Evolutionary conservation across 2,888 invertebrate genomes (phyloP).

Genomic region (Drosophila paramelanica): DNA sequence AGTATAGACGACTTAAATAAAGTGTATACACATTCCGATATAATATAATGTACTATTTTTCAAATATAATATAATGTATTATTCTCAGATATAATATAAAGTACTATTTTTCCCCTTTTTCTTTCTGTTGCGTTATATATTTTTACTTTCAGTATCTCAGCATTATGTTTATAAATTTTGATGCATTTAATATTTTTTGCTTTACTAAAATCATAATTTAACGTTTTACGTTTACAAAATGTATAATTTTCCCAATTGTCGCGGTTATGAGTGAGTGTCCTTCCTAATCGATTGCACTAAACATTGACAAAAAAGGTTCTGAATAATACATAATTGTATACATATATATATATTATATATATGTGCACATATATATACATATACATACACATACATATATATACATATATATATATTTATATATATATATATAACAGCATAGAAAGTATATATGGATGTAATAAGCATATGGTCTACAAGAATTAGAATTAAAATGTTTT

Average conservation of each 20-base stretch:
- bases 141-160: constrained; percentile 33
- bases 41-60: constrained; percentile 10
- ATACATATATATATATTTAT: constrained; percentile 12
- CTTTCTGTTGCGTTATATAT: constrained; percentile 3
- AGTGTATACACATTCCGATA: constrained; percentile 26
- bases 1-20: constrained; percentile 31
- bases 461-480: constrained; percentile 32
- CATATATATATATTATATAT: constrained; percentile 3
- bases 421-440: background rate
- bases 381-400: constrained; percentile 4
- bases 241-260: constrained; percentile 25
- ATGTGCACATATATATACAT: constrained; percentile 3
- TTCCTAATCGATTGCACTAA: constrained; percentile 46
- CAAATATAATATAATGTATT: constrained; percentile 6
- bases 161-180: constrained; percentile 20
- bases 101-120: constrained; percentile 4
- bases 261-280: constrained; percentile 31
- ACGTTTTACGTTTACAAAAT: constrained; percentile 43
- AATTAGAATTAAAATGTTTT: constrained; percentile 9
- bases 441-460: constrained; percentile 18
- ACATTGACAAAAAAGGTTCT: constrained; percentile 28
- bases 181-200: constrained; percentile 16
- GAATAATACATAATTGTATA: constrained; percentile 21
- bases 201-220: constrained; percentile 36
- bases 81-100: constrained; percentile 18